phyloP scores from a whole-genome alignment of 1,140 invertebrate genomes.

The Drosophila neocordata region DNA sequence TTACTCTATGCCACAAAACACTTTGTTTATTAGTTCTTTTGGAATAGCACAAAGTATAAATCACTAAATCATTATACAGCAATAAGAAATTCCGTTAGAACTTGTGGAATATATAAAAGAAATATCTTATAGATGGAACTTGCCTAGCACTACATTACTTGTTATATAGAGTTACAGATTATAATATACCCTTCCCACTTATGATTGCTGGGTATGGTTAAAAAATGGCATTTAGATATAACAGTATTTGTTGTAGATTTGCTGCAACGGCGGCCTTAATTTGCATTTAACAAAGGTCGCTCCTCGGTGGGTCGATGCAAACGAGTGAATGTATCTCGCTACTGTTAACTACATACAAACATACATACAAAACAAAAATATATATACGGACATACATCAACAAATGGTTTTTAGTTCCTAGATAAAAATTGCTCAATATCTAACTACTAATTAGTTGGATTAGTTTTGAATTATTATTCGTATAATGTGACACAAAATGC shows the following conservation, averaged over 20 bases:
- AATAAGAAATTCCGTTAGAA: no score
- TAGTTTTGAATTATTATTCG: not conserved
- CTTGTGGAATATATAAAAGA: no score
- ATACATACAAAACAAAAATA: not conserved
- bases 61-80: no score
- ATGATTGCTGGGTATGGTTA: constrained; percentile 36
- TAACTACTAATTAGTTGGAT: constrained; percentile 5
- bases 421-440: not conserved
- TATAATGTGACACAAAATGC: not conserved
- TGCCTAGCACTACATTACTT: no score
- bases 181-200: constrained; percentile 11
- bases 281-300: constrained; percentile 45
- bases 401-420: constrained; percentile 10
- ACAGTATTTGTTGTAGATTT: constrained; percentile 45
- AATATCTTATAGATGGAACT: no score
- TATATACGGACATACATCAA: not conserved
- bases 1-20: constrained; percentile 17
- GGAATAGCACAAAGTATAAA: no score
- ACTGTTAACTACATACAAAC: constrained; percentile 9
- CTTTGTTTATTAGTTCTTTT: no score
- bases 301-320: constrained; percentile 8
- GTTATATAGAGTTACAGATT: no score
- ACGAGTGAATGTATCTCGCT: constrained; percentile 11
- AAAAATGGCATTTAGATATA: constrained; percentile 47
- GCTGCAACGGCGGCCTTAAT: constrained; percentile 24